These are phyloP conservation scores for Malurus alboscapulatus DNA, from an alignment of 2,113 vertebrate species.

Conservation along the genomic window DNA sequence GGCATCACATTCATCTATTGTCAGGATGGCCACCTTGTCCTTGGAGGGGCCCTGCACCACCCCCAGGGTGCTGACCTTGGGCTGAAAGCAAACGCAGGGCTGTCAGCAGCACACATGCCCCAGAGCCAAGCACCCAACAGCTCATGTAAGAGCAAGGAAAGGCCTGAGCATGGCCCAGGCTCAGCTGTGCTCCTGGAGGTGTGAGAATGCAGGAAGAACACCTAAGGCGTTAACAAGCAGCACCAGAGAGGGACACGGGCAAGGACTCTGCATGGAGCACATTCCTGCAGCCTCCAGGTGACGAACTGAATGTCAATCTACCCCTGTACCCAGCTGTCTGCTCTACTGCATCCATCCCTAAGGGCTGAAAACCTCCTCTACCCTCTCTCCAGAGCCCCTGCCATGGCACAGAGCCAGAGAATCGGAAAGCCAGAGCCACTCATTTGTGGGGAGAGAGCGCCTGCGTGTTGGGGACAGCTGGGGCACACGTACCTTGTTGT, in stretches of 20 bases:
- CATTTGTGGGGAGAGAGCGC: fast-evolving
- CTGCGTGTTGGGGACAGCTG: fast-evolving
- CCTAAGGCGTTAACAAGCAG: fast-evolving
- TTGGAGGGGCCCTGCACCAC: slow-evolving; percentile 93
- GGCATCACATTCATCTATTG: slow-evolving; percentile 90
- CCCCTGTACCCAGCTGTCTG: not conserved
- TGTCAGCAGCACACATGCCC: not conserved
- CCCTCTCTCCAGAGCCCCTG: not conserved
- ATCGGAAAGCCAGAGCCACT: not conserved
- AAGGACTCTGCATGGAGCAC: fast-evolving
- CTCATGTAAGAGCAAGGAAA: not conserved
- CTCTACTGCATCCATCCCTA: not conserved
- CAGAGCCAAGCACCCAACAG: not conserved
- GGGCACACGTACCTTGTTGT: slow-evolving; percentile 86
- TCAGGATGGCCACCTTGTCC: slow-evolving; percentile 94
- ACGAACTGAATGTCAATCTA: not conserved
- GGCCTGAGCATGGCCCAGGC: not conserved
- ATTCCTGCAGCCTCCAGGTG: not conserved
- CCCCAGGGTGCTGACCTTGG: slow-evolving; percentile 85
- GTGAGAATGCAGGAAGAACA: not conserved
- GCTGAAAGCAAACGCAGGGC: slow-evolving; percentile 71
- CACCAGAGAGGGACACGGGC: fast-evolving
- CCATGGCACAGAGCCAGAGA: not conserved
- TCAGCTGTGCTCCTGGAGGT: not conserved
- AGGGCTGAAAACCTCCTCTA: not conserved